Evolutionary conservation across 2,888 invertebrate genomes (phyloP).

Genomic region (Nesidiocoris tenuis): DNA sequence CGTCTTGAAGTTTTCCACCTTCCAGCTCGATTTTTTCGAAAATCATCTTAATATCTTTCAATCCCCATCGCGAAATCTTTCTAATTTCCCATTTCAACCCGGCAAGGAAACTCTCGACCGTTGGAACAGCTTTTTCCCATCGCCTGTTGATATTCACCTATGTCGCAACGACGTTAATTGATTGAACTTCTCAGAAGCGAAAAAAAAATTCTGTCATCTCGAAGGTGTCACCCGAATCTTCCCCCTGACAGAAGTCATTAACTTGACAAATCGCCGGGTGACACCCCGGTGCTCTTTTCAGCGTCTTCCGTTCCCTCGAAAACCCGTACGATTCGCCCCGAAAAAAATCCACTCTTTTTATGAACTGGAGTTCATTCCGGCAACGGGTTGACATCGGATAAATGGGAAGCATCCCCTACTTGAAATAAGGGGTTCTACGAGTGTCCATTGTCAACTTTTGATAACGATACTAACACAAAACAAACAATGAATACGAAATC

Average conservation of each 20-base stretch:
- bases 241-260: slow-evolving; percentile 31
- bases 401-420: background rate
- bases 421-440: slow-evolving; percentile 10
- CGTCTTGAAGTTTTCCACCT: too few species aligned
- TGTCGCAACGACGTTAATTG: slow-evolving; percentile 29
- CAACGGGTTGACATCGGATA: slow-evolving; percentile 23
- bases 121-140: slow-evolving; percentile 19
- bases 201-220: background rate
- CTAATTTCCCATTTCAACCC: too few species aligned
- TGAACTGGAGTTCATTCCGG: slow-evolving; percentile 22
- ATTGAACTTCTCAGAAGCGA: slow-evolving; percentile 14
- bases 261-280: slow-evolving; percentile 35
- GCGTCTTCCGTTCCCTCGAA: background rate
- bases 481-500: slow-evolving; percentile 39
- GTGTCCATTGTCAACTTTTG: slow-evolving; percentile 28
- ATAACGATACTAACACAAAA: slow-evolving; percentile 17
- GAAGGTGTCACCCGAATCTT: slow-evolving; percentile 24
- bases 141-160: slow-evolving; percentile 26
- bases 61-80: too few species aligned
- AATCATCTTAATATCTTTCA: too few species aligned
- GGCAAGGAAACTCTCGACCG: slow-evolving; percentile 17
- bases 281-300: slow-evolving; percentile 35
- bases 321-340: background rate
- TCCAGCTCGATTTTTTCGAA: too few species aligned
- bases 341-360: slow-evolving; percentile 10